Conservation (phyloP, 2,888 invertebrate species). For the Plagodis dolabraria region DNA sequence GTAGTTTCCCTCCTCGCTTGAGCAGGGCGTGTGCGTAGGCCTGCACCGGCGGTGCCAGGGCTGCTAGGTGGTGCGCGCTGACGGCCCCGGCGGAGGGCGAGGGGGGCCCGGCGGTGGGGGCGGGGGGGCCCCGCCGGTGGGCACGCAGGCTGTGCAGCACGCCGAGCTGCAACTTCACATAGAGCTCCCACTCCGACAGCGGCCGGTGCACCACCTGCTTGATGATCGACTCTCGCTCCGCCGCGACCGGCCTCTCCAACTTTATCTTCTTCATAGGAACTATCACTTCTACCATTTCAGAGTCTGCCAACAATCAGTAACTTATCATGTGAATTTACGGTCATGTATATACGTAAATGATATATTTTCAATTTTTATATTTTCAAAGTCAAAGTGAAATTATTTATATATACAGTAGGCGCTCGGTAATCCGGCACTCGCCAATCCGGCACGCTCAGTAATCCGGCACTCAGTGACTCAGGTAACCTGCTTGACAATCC, state of each 20-base stretch:
- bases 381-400: too few species aligned
- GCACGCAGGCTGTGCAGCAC: constrained; percentile 87
- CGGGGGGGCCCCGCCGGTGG: constrained; percentile 63
- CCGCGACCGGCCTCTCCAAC: constrained; percentile 64
- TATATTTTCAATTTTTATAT: too few species aligned
- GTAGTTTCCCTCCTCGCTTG: constrained; percentile 62
- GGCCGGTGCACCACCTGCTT: constrained; percentile 53
- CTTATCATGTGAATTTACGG: neutral
- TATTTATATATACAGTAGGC: too few species aligned
- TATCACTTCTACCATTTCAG: constrained; percentile 65
- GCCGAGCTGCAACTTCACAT: constrained; percentile 88
- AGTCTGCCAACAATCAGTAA: constrained; percentile 50
- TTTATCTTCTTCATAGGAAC: constrained; percentile 73
- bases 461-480: too few species aligned
- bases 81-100: constrained; percentile 81
- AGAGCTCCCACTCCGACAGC: constrained; percentile 73
- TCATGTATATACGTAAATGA: too few species aligned
- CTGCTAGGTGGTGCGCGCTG: constrained; percentile 83
- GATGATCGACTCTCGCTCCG: constrained; percentile 46
- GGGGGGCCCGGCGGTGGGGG: constrained; percentile 88
- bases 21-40: constrained; percentile 66
- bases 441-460: too few species aligned
- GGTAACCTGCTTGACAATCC: too few species aligned
- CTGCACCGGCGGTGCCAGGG: constrained; percentile 76
- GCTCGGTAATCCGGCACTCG: too few species aligned